A percentile compares a stretch with the other conserved stretches of the same genome.
Evolutionary conservation across 2,888 invertebrate species (phyloP).

Genomic region (Caenorhabditis angaria): DNA sequence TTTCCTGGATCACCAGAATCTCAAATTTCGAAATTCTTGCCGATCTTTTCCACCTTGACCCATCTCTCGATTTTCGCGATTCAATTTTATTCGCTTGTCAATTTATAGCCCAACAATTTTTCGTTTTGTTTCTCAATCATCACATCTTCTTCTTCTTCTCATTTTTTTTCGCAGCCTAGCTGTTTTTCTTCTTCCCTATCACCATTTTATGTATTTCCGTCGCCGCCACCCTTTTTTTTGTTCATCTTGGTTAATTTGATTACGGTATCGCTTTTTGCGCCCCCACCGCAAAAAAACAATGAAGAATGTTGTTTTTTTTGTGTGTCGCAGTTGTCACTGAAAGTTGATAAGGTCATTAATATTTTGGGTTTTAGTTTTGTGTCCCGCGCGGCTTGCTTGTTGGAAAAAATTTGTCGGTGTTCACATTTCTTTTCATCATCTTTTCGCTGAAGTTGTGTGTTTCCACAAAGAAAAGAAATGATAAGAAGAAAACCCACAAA

Average conservation of each 20-base stretch:
- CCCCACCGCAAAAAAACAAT: background rate
- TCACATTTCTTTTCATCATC: constrained; percentile 9
- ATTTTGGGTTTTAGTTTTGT: background rate
- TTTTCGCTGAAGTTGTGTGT: no score
- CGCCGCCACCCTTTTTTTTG: background rate
- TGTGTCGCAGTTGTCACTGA: background rate
- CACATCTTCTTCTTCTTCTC: no score
- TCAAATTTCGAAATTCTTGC: no score
- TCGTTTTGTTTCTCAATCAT: no score
- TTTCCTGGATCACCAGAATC: no score
- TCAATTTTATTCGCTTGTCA: no score
- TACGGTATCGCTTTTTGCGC: constrained; percentile 20
- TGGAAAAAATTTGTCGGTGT: constrained; percentile 21
- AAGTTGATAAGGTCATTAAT: constrained; percentile 40
- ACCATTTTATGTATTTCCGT: background rate
- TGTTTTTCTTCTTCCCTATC: no score
- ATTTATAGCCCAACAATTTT: no score
- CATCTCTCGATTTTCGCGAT: no score
- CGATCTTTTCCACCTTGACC: no score
- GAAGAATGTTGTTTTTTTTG: background rate
- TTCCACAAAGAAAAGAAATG: no score
- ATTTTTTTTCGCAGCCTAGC: no score
- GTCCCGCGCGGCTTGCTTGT: constrained; percentile 7
- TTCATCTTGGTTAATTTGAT: constrained; percentile 24
- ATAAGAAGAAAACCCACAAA: background rate